Evolutionary conservation across 1,140 invertebrate species (phyloP), one percentile per base, ranked within the genome.

Genomic region (Cherax destructor): DNA sequence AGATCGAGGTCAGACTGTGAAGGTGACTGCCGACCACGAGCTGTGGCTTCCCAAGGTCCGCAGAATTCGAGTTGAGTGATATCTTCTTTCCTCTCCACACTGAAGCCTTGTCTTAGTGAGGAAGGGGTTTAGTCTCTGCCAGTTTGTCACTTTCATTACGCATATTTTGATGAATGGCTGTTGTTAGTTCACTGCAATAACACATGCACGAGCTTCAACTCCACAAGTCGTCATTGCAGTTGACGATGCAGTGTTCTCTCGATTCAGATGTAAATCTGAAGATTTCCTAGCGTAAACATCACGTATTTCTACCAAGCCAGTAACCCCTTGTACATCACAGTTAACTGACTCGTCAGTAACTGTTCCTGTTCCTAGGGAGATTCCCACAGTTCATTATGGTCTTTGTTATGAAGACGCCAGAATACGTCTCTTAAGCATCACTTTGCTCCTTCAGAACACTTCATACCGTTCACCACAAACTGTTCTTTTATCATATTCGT

Each of bases 311-410:
- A n/a, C 13, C 0, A 52, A 49, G 78, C 3, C 10, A 47, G 9
- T 21, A 41, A 30, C 21, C 49, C 21, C 49, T 80, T 1, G 7
- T 47, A 1, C n/a, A 47, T 80, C 41, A 52, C 78, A 80, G 13
- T 80, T 80, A n/a, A 80, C 30, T 80, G 49, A 80, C 41, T 80
- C 30, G 11, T 80, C 78, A 80, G 78, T 47, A 80, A 80, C 49
- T 80, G 49, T 80, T 49, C 78, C 10, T 49, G 30, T 80, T 80
- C 30, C 49, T 49, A 80, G 49, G 49, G 30, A 80, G n/a, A 80
- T 80, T 80, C 78, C 41, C 0, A 21, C 21, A 50, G 3, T 80
- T 80, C 78, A 50, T 41, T 47, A 80, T 80, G 78, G 0, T 30
- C 47, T n/a, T 80, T 49, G 78, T 21, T 4, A 9, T 21, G 78